Percentiles rank a stretch among this genome's conserved stretches.
phyloP scores from a whole-genome alignment of 2,888 invertebrate genomes.

The Xylophagus ater region DNA sequence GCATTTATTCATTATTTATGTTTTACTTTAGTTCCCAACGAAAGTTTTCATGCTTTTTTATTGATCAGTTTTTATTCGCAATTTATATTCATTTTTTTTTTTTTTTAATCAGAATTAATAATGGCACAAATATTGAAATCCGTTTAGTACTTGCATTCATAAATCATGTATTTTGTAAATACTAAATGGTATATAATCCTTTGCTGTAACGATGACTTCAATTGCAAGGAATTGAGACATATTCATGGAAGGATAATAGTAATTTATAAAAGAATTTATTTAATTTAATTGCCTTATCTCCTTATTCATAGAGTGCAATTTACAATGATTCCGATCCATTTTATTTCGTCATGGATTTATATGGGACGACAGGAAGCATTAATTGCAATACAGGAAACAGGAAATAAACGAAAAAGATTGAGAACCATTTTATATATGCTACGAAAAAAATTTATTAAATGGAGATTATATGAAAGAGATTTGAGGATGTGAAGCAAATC shows the following conservation, averaged over 20 bases:
- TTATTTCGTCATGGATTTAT: background rate
- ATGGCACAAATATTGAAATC: background rate
- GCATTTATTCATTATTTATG: background rate
- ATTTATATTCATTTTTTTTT: background rate
- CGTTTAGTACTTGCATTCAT: background rate
- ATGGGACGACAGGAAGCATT: too few relatives aligned
- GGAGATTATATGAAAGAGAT: too few relatives aligned
- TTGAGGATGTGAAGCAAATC: too few relatives aligned
- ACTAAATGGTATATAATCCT: constrained; percentile 23
- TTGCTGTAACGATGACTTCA: constrained; percentile 37
- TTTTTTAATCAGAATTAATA: background rate
- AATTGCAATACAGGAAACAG: too few relatives aligned
- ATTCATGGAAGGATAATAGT: background rate
- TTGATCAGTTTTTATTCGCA: constrained; percentile 4
- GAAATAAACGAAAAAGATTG: too few relatives aligned
- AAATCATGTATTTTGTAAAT: background rate
- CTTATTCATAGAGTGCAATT: background rate
- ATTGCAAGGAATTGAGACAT: constrained; percentile 21
- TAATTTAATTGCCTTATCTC: constrained; percentile 1
- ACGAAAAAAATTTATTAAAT: too few relatives aligned
- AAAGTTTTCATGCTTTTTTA: background rate
- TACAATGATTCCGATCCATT: background rate
- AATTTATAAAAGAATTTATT: background rate
- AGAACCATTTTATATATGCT: too few relatives aligned
- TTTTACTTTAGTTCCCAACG: background rate